Evolutionary conservation across 2,888 invertebrate species (phyloP), one percentile per base, ranked within the genome.

Genomic region (Ophion ventricosus): DNA sequence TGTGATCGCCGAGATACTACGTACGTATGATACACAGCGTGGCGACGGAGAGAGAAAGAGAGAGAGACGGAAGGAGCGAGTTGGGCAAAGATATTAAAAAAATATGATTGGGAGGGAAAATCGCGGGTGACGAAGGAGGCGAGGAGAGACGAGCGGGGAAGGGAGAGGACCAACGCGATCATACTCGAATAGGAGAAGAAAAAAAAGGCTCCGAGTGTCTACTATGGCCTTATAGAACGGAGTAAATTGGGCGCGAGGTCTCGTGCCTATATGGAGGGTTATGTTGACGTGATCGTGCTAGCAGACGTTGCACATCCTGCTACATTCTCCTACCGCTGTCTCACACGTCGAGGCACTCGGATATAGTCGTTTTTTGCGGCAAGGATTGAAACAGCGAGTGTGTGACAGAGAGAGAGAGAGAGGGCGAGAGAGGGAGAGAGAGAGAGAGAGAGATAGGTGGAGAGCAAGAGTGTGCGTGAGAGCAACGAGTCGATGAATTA

Each of bases 251-350:
- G 84, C 87, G 85, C 86, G 83, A 80, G 72, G 84, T 84, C 80
- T 82, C 74, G 82, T 85, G 86, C 82, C 87, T 84, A 85, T 87
- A 86, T 49, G 49, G 85, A 85, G 89, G 88, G 89, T 89, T 89
- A 89, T 89, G 89, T 89, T 89, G 87, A 86, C 86, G 84, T 66
- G 79, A 83, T 35, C 74, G 66, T 70, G 79, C 67, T 26, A 85
- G 72, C 73, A 63, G 72, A 57, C 76, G 75, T 54, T 73, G 25
- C 10, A 56, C 67, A 70, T 75, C 69, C 57, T 66, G 66, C 64
- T 69, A 59, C 23, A 67, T 67, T 49, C 26, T 63, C 78, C 54
- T 14, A 40, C 66, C 49, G 54, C 20, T 20, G 25, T 61, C 26
- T n/a, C n/a, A 43, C 57, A 61, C 57, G 54, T 43, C 8, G 70